Conservation (phyloP, 53 echinoderm and acorn worm genomes). For the Zoroaster sp. region DNA sequence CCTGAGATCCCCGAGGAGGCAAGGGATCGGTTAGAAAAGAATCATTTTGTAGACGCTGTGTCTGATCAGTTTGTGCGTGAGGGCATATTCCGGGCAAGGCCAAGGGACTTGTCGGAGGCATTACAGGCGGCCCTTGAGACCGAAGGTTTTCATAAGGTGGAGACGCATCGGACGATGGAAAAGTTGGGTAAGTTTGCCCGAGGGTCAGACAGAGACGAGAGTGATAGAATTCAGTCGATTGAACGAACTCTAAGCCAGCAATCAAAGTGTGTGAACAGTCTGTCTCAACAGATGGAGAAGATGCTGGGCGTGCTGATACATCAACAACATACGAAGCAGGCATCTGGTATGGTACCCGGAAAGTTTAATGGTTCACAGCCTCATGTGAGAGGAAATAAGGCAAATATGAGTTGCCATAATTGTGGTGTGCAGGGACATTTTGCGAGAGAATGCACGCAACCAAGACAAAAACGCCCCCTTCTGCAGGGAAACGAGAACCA, state of each 20-base stretch:
- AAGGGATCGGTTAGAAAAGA: not conserved
- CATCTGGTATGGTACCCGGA: not conserved
- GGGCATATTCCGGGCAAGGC: not conserved
- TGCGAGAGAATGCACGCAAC: not conserved
- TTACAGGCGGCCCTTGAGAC: not conserved
- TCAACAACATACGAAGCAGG: not conserved
- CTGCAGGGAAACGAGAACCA: not conserved
- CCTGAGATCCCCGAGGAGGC: not conserved
- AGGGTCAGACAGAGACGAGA: not conserved
- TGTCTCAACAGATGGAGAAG: not conserved
- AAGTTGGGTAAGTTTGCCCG: not conserved
- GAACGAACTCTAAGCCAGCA: not conserved
- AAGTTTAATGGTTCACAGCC: not conserved
- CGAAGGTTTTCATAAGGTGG: not conserved
- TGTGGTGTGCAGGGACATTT: conserved; percentile 40
- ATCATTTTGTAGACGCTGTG: not conserved
- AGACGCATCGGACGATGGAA: not conserved
- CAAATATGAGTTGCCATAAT: conserved; percentile 28
- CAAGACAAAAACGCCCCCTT: not conserved
- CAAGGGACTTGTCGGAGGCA: not conserved
- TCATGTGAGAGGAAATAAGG: not conserved
- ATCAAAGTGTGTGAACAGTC: not conserved
- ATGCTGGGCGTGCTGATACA: not conserved
- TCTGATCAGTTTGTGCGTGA: not conserved
- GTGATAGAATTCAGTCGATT: not conserved